A percentile compares a stretch with the other conserved stretches of the same genome.
phyloP scores from a whole-genome alignment of 2,888 invertebrate genomes.

The Chrysomela aeneicollis region DNA sequence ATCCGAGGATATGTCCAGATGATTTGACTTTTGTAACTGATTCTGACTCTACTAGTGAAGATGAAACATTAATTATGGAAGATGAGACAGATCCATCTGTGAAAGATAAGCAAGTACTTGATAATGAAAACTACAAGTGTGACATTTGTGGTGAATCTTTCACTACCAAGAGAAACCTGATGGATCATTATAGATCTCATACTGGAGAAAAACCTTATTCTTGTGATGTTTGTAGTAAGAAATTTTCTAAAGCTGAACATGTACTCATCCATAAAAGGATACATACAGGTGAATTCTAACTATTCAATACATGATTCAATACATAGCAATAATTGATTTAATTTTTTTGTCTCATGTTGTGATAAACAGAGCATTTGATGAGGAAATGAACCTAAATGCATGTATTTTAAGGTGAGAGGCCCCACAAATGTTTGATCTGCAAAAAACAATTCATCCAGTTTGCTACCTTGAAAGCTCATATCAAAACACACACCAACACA shows the following conservation, averaged over 20 bases:
- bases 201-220: conserved; percentile 48
- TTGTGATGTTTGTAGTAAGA: conserved; percentile 50
- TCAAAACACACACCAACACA: conserved; percentile 52
- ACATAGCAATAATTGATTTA: too few species aligned
- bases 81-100: conserved; percentile 6
- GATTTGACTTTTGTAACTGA: conserved; percentile 32
- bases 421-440: conserved; percentile 45
- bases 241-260: conserved; percentile 49
- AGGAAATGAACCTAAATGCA: too few species aligned
- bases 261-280: conserved; percentile 49
- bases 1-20: conserved; percentile 22
- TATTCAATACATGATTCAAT: too few species aligned
- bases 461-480: conserved; percentile 47
- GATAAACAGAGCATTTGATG: too few species aligned
- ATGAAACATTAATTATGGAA: not conserved
- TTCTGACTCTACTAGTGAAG: conserved; percentile 26
- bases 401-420: conserved; percentile 43
- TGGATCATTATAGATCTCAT: conserved; percentile 46
- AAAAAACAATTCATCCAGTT: conserved; percentile 47
- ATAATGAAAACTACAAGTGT: too few species aligned
- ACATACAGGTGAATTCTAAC: conserved; percentile 50
- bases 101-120: conserved; percentile 23
- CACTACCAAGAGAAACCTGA: conserved; percentile 46
- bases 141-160: conserved; percentile 49
- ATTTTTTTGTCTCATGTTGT: too few species aligned